Evolutionary conservation across 2,113 vertebrate genomes (phyloP), one percentile per base, ranked within the genome.

Genomic region (Xenopus borealis): DNA sequence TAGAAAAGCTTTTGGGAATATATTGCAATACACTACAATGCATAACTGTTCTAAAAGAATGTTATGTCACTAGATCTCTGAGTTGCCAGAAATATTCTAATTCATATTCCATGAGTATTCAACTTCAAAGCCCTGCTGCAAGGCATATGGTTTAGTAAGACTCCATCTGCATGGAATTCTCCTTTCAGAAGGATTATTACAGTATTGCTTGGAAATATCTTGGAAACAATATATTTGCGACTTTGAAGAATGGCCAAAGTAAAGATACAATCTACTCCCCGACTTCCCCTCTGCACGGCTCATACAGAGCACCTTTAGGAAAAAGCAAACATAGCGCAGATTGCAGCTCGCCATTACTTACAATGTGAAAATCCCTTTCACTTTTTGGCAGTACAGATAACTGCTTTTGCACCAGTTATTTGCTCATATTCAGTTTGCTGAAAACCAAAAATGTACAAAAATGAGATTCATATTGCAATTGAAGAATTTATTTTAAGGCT

Each of bases 221-320:
- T 76, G 66, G 69, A 72, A 59, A 16, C 66, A 72, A 50, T 53
- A 12, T 72, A 30, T 65, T 78, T 78, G 64, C 70, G 62, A 44
- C 64, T 86, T 80, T 75, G 64, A 82, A 64, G 16, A 71, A 72
- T 62, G 79, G 82, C 81, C 79, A 85, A 84, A 81, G 53, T 45
- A 82, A 80, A 82, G 57, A 62, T 59, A 81, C 47, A 27, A 76
- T 16, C 75, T 0, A 52, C 81, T 86, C 83, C 78, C 66, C 30
- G 40, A 2, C 55, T 74, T 86, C 79, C 68, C 63, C 64, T 59
- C 75, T 82, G 82, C 71, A 80, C 78, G 11, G 63, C 0, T 80
- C 70, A 80, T 83, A 82, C 1, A 67, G 75, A 72, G 77, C 82
- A 81, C 40, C 17, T 62, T 81, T 66, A 71, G 61, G 72, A 30